A percentile compares a stretch with the other conserved stretches of the same genome.
Evolutionary conservation across 2,888 invertebrate species (phyloP).

Genomic region (Epinotia bilunana): DNA sequence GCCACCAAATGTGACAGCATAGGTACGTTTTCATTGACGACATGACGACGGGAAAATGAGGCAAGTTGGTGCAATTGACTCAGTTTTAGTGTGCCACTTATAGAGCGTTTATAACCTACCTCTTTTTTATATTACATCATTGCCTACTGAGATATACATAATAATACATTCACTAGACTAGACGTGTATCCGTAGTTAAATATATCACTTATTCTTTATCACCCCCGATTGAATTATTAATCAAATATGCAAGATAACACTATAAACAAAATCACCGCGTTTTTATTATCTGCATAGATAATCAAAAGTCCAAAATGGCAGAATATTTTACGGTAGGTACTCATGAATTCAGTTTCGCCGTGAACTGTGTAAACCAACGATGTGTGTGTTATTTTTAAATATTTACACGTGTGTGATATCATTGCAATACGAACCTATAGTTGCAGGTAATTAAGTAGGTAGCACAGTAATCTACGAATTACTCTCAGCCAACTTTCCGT

Average conservation of each 20-base stretch:
- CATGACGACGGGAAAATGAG: too few relatives aligned
- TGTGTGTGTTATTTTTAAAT: constrained; percentile 18
- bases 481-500: not conserved
- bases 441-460: constrained; percentile 3
- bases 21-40: too few relatives aligned
- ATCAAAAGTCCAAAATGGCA: constrained; percentile 31
- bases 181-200: not conserved
- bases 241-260: constrained; percentile 35
- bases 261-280: constrained; percentile 42
- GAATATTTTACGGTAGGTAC: constrained; percentile 12
- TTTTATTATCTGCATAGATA: constrained; percentile 26
- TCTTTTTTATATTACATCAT: too few relatives aligned
- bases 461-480: not conserved
- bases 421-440: constrained; percentile 12
- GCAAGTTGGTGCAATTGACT: too few relatives aligned
- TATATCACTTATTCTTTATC: constrained; percentile 29
- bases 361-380: constrained; percentile 7
- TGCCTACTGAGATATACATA: too few relatives aligned
- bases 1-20: too few relatives aligned
- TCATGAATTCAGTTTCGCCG: constrained; percentile 31
- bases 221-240: constrained; percentile 37
- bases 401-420: not conserved
- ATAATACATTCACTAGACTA: too few relatives aligned
- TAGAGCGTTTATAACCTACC: too few relatives aligned
- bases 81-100: too few relatives aligned